A percentile compares a stretch with the other conserved stretches of the same genome.
These are phyloP conservation scores for Halocynthia aurantium DNA, from an alignment of 23 tunicate genomes.

Conservation along the genomic window DNA sequence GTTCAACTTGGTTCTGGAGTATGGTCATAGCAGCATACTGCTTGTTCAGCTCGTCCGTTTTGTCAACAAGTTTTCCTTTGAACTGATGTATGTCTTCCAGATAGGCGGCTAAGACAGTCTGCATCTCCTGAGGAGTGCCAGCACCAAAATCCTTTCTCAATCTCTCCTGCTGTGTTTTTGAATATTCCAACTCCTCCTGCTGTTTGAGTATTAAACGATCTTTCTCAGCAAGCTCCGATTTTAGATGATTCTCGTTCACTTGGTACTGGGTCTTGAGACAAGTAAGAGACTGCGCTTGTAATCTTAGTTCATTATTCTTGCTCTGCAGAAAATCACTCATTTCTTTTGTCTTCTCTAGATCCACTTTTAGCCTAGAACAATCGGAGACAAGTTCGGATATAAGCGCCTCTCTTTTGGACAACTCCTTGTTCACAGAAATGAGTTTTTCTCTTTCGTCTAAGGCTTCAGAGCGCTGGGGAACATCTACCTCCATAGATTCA, in stretches of 20 bases:
- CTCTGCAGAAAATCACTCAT: slow-evolving; percentile 17
- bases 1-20: slow-evolving; percentile 10
- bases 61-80: slow-evolving; percentile 22
- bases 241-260: slow-evolving; percentile 76
- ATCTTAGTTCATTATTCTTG: slow-evolving; percentile 11
- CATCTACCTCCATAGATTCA: neutral
- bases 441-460: neutral
- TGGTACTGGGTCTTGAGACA: slow-evolving; percentile 75
- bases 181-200: slow-evolving; percentile 43
- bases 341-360: slow-evolving; percentile 2
- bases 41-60: slow-evolving; percentile 15
- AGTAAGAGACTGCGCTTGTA: slow-evolving; percentile 42
- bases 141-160: slow-evolving; percentile 51
- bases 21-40: neutral
- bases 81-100: slow-evolving; percentile 46
- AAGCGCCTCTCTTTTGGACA: slow-evolving; percentile 46
- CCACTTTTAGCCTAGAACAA: slow-evolving; percentile 52
- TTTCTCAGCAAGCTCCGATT: slow-evolving; percentile 80
- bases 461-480: slow-evolving; percentile 1
- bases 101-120: slow-evolving; percentile 35
- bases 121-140: slow-evolving; percentile 28
- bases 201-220: slow-evolving; percentile 62
- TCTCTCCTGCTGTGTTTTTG: slow-evolving; percentile 19
- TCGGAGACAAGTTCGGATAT: slow-evolving; percentile 76
- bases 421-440: slow-evolving; percentile 24